These are phyloP conservation scores for Salvator merianae DNA, from an alignment of 2,113 vertebrate genomes.

Conservation along the genomic window DNA sequence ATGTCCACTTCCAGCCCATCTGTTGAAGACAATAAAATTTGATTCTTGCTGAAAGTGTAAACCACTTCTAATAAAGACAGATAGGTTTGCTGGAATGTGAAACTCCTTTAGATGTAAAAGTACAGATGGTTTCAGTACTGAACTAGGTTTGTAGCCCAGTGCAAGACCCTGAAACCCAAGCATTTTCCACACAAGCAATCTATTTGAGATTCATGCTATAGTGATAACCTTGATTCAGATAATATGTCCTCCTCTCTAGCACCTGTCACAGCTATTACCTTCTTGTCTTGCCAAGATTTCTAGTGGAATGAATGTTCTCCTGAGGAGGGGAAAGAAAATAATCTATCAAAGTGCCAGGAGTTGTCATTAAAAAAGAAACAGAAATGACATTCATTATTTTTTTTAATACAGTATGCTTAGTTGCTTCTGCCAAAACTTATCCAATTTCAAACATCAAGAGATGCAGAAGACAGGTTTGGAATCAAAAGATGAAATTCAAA, in stretches of 20 bases:
- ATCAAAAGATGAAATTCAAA: conserved; percentile 32
- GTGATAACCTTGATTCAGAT: conserved; percentile 52
- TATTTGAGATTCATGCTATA: conserved; percentile 28
- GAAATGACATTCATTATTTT: conserved; percentile 36
- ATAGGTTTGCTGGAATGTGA: conserved; percentile 39
- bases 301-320: conserved; percentile 41
- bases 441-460: conserved; percentile 18
- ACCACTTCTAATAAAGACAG: conserved; percentile 37
- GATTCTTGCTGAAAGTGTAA: conserved; percentile 37
- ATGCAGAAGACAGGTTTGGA: neutral
- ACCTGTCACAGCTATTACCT: conserved; percentile 44
- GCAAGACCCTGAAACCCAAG: conserved; percentile 34
- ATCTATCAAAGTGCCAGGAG: conserved; percentile 59
- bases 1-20: conserved; percentile 63
- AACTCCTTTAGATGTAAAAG: conserved; percentile 46
- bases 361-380: conserved; percentile 54
- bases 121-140: conserved; percentile 22
- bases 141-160: conserved; percentile 42
- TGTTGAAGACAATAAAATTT: conserved; percentile 57
- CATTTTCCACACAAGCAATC: conserved; percentile 31
- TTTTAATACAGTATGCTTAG: conserved; percentile 2
- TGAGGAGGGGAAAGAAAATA: conserved; percentile 42
- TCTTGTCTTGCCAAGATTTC: conserved; percentile 51
- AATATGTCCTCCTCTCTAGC: conserved; percentile 50
- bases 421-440: conserved; percentile 28